Conservation (phyloP, 2,113 vertebrate genomes). For the Charina bottae region DNA sequence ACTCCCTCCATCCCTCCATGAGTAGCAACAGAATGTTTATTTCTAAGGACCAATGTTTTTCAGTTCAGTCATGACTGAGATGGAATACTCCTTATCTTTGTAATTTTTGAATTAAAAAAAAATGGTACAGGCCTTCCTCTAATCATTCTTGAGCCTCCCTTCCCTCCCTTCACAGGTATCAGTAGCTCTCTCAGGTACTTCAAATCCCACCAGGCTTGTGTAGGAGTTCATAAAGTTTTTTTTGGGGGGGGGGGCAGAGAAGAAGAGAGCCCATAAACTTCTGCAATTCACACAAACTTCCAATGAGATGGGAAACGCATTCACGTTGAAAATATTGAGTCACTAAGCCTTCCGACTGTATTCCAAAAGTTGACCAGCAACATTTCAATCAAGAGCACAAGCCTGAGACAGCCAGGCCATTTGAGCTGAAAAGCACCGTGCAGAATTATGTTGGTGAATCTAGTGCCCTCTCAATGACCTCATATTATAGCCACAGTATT, state of each 20-base stretch:
- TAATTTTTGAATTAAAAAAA: not conserved
- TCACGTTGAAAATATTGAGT: constrained; percentile 78
- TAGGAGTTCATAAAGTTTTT: constrained; percentile 61
- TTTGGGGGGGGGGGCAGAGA: constrained; percentile 52
- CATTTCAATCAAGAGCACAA: constrained; percentile 77
- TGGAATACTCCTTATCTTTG: not conserved
- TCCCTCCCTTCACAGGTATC: not conserved
- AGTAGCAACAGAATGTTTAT: not conserved
- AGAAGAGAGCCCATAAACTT: constrained; percentile 73
- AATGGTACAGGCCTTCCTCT: not conserved
- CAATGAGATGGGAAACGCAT: constrained; percentile 75
- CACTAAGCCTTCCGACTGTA: constrained; percentile 79
- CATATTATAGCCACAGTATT: constrained; percentile 70
- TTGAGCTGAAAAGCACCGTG: constrained; percentile 74
- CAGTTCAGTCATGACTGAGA: not conserved
- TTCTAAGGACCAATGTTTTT: not conserved
- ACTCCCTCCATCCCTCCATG: not conserved
- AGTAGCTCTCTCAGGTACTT: constrained; percentile 55
- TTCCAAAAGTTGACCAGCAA: constrained; percentile 81
- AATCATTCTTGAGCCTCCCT: not conserved
- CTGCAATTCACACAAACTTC: constrained; percentile 75
- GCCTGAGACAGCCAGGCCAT: constrained; percentile 76
- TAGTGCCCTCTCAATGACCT: constrained; percentile 79
- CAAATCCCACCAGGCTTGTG: constrained; percentile 59
- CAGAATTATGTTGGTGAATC: constrained; percentile 75